These are phyloP conservation scores for Tenthredo mesomela DNA, from an alignment of 2,888 invertebrate genomes.

Conservation along the genomic window DNA sequence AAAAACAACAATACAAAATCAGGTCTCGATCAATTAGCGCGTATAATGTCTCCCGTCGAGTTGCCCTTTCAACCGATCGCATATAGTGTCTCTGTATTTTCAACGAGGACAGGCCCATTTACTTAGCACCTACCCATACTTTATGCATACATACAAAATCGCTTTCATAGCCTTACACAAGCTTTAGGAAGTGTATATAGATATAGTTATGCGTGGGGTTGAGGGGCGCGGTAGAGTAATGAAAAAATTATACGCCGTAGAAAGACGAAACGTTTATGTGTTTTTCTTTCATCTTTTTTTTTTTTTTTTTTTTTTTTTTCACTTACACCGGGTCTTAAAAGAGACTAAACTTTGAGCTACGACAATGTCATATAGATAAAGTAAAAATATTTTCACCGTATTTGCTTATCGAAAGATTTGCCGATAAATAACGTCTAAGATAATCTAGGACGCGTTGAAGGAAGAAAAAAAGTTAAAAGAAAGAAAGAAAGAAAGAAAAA, in stretches of 20 bases:
- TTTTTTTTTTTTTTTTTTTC: background rate
- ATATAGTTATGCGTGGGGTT: background rate
- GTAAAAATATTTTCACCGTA: background rate
- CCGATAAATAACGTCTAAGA: background rate
- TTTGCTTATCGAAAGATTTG: conserved; percentile 11
- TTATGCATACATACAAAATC: background rate
- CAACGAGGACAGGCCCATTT: conserved; percentile 11
- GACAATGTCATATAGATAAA: background rate
- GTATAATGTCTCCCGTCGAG: conserved; percentile 2
- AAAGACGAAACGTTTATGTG: conserved; percentile 22
- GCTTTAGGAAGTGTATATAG: background rate
- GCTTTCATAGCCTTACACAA: background rate
- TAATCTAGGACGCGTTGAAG: background rate
- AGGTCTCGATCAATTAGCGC: conserved; percentile 43
- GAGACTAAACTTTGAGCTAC: background rate
- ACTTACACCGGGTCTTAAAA: background rate
- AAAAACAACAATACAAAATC: conserved; percentile 1
- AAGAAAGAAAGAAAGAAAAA: background rate
- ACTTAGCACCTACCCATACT: conserved; percentile 11
- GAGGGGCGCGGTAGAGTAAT: background rate
- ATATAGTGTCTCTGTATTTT: background rate
- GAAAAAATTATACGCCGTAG: conserved; percentile 23
- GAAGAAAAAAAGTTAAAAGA: background rate
- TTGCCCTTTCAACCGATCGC: conserved; percentile 20
- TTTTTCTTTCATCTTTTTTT: background rate